Conservation (phyloP, 2,113 vertebrate genomes). For the Vanacampus margaritifer region DNA sequence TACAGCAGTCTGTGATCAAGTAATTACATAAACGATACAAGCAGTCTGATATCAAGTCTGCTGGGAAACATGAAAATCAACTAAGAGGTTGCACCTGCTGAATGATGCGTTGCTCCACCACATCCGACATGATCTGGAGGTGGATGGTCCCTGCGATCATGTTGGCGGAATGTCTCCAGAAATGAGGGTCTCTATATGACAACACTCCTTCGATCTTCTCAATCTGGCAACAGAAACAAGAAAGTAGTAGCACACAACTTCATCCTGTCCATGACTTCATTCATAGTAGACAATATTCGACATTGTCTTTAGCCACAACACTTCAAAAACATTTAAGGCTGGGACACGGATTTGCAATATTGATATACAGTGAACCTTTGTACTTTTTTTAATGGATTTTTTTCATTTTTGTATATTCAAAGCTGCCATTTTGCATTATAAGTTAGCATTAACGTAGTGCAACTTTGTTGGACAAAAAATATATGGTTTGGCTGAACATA, state of each 20-base stretch:
- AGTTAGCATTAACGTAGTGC: no score
- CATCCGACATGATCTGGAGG: slow-evolving; percentile 90
- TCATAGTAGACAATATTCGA: not conserved
- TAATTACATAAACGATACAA: not conserved
- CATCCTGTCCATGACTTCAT: not conserved
- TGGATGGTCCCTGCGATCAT: slow-evolving; percentile 93
- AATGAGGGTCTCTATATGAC: slow-evolving; percentile 93
- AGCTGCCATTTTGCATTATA: no score
- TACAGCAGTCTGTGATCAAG: not conserved
- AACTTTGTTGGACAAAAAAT: no score
- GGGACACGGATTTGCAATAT: not conserved
- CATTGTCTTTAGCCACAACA: not conserved
- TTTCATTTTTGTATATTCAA: no score
- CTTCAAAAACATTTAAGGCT: not conserved
- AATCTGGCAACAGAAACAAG: slow-evolving; percentile 70
- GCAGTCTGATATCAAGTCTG: not conserved
- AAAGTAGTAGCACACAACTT: not conserved
- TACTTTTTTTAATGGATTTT: no score
- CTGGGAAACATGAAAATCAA: not conserved
- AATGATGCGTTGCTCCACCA: slow-evolving; percentile 90
- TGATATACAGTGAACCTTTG: not conserved
- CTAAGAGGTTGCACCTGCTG: slow-evolving; percentile 78
- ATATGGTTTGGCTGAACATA: no score
- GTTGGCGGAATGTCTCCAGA: slow-evolving; percentile 95
- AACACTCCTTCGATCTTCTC: slow-evolving; percentile 95